Evolutionary conservation across 2,113 vertebrate species (phyloP).

Genomic region (Gymnorhina tibicen): DNA sequence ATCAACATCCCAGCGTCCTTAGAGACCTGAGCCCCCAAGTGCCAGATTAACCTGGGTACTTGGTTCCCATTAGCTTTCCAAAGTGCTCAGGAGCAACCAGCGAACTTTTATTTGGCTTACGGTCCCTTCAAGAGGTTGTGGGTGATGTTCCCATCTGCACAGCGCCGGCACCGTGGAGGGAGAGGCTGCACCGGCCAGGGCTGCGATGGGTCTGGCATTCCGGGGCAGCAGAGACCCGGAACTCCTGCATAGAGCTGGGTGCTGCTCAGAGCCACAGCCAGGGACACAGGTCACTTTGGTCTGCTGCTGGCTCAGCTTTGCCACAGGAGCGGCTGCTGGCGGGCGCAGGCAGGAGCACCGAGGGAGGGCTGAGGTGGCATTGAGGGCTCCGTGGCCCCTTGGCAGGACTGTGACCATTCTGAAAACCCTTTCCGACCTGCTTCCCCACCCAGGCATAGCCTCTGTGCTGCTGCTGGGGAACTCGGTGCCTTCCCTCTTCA

Average conservation of each 20-base stretch:
- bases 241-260: neutral
- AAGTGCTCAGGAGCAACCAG: neutral
- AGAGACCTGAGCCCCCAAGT: neutral
- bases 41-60: neutral
- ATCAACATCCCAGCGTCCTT: neutral
- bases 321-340: too few relatives aligned
- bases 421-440: neutral
- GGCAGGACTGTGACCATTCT: neutral
- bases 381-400: neutral
- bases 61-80: neutral
- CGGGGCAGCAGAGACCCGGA: neutral
- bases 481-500: neutral
- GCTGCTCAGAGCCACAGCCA: neutral
- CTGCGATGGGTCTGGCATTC: neutral
- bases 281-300: neutral
- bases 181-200: fast-evolving
- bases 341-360: neutral
- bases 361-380: neutral
- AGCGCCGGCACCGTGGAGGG: fast-evolving
- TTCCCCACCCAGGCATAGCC: neutral
- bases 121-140: neutral
- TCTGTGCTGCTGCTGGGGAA: neutral
- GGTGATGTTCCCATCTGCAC: neutral
- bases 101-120: fast-evolving
- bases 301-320: neutral